A percentile compares a stretch with the other conserved stretches of the same genome.
Conservation (phyloP, 1,140 invertebrate genomes). For the Asbolus verrucosus region DNA sequence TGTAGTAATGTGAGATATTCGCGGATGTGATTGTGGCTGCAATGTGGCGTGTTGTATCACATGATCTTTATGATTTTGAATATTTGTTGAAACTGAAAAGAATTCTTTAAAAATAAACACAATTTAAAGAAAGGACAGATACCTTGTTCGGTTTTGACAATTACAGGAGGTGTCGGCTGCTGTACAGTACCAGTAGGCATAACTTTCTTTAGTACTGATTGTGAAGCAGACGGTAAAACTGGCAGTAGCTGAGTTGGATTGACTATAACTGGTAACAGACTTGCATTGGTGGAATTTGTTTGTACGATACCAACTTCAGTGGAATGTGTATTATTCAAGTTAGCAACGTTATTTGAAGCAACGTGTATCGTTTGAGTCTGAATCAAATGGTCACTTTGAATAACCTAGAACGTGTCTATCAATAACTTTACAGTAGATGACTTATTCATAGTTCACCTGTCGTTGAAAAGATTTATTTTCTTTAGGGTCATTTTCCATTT, state of each 20-base stretch:
- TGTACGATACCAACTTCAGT: slow-evolving; percentile 43
- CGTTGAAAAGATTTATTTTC: slow-evolving; percentile 55
- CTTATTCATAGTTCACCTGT: slow-evolving; percentile 48
- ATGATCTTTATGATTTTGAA: slow-evolving; percentile 51
- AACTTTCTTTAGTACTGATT: slow-evolving; percentile 60
- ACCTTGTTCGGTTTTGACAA: slow-evolving; percentile 55
- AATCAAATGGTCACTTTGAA: slow-evolving; percentile 60
- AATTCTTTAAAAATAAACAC: neutral
- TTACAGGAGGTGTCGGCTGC: slow-evolving; percentile 51
- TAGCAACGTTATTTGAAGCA: slow-evolving; percentile 48
- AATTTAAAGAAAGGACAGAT: neutral
- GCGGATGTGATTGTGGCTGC: slow-evolving; percentile 43
- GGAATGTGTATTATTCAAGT: slow-evolving; percentile 51
- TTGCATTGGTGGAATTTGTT: slow-evolving; percentile 50
- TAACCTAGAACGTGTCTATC: slow-evolving; percentile 54
- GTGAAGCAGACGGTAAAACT: slow-evolving; percentile 69
- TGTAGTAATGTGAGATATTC: slow-evolving; percentile 17
- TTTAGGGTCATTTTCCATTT: slow-evolving; percentile 55
- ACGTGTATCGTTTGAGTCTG: slow-evolving; percentile 52
- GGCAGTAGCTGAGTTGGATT: slow-evolving; percentile 79
- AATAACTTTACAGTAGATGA: neutral
- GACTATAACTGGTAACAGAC: slow-evolving; percentile 77
- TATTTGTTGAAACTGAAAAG: slow-evolving; percentile 41
- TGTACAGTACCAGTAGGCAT: slow-evolving; percentile 46
- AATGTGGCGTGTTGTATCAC: slow-evolving; percentile 49